Conservation (phyloP, 1,140 invertebrate genomes). For the Drosophila bipectinata region DNA sequence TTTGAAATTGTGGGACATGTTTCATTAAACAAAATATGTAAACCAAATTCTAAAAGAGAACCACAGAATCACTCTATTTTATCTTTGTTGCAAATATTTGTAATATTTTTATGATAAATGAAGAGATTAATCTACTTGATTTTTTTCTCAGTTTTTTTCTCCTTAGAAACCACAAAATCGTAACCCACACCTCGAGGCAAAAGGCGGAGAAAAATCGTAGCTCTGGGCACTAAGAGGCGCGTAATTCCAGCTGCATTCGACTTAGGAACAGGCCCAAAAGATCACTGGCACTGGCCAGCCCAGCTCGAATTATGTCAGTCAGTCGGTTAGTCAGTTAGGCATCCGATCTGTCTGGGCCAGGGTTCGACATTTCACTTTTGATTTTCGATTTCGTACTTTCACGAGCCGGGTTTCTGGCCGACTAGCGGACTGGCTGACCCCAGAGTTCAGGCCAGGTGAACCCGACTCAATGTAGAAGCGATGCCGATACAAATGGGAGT, state of each 20-base stretch:
- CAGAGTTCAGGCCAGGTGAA: conserved; percentile 55
- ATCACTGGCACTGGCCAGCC: conserved; percentile 1
- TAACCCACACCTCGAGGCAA: conserved; percentile 63
- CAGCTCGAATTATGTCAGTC: conserved; percentile 31
- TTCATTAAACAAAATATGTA: not conserved
- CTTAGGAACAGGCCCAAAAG: conserved; percentile 17
- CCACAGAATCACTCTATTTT: too few species aligned
- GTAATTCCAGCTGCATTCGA: conserved; percentile 56
- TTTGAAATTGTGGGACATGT: not conserved
- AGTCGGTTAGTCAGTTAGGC: conserved; percentile 37
- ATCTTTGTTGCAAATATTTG: too few species aligned
- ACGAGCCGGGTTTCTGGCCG: conserved; percentile 45
- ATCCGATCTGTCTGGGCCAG: conserved; percentile 28
- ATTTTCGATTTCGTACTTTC: conserved; percentile 73
- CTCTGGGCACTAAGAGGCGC: conserved; percentile 22
- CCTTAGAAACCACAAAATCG: conserved; percentile 55
- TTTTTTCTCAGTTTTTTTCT: conserved; percentile 12
- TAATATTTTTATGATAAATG: too few species aligned
- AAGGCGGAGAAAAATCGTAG: conserved; percentile 36
- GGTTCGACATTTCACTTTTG: conserved; percentile 63
- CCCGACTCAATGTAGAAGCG: conserved; percentile 45
- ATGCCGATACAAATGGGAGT: conserved; percentile 46
- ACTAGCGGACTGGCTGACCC: conserved; percentile 28
- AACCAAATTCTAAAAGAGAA: too few species aligned
- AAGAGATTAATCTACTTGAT: not conserved